Evolutionary conservation across 2,113 vertebrate genomes (phyloP).

Genomic region (Platichthys flesus): DNA sequence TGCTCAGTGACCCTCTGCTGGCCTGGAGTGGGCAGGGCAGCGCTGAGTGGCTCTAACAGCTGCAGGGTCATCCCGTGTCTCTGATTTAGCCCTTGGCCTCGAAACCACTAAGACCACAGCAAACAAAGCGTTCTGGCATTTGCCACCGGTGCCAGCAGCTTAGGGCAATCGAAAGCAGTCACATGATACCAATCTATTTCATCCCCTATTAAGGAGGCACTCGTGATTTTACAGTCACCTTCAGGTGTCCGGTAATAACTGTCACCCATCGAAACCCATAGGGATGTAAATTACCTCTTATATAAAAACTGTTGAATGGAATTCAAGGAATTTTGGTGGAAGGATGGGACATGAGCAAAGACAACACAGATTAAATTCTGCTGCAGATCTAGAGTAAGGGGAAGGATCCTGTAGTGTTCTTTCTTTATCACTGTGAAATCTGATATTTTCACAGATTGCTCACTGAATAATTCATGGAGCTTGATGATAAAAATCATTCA

Average conservation of each 20-base stretch:
- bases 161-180: conserved; percentile 69
- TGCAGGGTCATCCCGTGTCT: conserved; percentile 66
- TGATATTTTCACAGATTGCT: too few species aligned
- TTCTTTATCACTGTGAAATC: too few species aligned
- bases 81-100: conserved; percentile 66
- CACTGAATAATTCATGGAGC: too few species aligned
- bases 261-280: conserved; percentile 13
- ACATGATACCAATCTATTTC: conserved; percentile 62
- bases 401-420: too few species aligned
- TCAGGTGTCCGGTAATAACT: conserved; percentile 34
- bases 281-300: background rate
- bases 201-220: conserved; percentile 54
- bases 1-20: conserved; percentile 18
- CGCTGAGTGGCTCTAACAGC: conserved; percentile 74
- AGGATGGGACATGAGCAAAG: too few species aligned
- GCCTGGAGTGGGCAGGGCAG: background rate
- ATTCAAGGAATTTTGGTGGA: too few species aligned
- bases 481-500: too few species aligned
- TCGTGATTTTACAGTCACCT: conserved; percentile 53
- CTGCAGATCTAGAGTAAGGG: too few species aligned
- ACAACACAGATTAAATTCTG: too few species aligned
- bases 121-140: conserved; percentile 71
- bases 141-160: conserved; percentile 59
- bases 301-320: too few species aligned
- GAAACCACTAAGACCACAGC: conserved; percentile 56